Evolutionary conservation across 1,140 invertebrate genomes (phyloP).

Genomic region (Zaprionus inermis): DNA sequence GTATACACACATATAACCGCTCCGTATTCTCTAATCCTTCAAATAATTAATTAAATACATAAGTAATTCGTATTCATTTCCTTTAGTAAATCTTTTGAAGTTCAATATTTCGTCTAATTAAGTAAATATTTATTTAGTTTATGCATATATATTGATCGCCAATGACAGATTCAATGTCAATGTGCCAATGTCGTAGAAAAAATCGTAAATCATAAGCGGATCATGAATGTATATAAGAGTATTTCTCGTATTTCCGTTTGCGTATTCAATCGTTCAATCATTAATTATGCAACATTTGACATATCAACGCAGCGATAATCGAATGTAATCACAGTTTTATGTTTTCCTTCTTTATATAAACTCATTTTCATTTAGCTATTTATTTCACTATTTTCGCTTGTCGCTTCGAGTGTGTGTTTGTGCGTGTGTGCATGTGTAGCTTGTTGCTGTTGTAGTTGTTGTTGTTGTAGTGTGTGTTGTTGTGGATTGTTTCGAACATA

Average conservation of each 20-base stretch:
- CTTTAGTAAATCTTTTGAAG: constrained; percentile 72
- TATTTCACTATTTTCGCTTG: constrained; percentile 75
- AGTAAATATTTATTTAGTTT: constrained; percentile 77
- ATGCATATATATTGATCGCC: constrained; percentile 25
- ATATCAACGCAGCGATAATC: constrained; percentile 72
- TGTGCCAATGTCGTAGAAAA: constrained; percentile 29
- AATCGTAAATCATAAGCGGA: constrained; percentile 57
- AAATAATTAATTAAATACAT: constrained; percentile 53
- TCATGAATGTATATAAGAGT: constrained; percentile 47
- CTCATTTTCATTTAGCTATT: constrained; percentile 82
- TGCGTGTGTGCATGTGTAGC: constrained; percentile 43
- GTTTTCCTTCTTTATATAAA: constrained; percentile 83
- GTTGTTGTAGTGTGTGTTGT: constrained; percentile 42
- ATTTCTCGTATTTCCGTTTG: constrained; percentile 47
- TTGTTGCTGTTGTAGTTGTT: constrained; percentile 33
- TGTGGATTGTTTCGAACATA: constrained; percentile 54
- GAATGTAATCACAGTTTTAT: constrained; percentile 83
- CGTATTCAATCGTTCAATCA: constrained; percentile 37
- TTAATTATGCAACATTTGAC: constrained; percentile 64
- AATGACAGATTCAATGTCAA: constrained; percentile 35
- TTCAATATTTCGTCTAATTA: constrained; percentile 82
- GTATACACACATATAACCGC: constrained; percentile 8
- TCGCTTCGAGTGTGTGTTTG: constrained; percentile 29
- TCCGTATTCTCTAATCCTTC: constrained; percentile 45
- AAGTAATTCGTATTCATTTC: constrained; percentile 57